Conservation (phyloP, 1,140 invertebrate species). For the Achroia grisella region DNA sequence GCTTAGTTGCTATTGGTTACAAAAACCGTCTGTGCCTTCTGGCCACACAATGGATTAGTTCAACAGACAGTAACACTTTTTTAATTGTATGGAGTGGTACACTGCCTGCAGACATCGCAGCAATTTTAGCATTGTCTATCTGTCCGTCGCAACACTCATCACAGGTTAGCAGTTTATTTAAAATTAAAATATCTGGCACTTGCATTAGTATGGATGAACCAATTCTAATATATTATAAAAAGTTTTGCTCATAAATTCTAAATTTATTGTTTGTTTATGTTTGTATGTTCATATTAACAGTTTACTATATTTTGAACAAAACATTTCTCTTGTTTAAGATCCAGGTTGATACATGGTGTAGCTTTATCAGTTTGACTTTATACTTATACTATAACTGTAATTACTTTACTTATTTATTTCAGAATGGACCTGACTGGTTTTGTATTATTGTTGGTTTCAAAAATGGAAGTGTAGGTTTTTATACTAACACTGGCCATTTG, state of each 20-base stretch:
- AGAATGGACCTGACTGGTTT: slow-evolving; percentile 92
- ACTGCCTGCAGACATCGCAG: slow-evolving; percentile 67
- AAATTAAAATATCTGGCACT: slow-evolving; percentile 52
- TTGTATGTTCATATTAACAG: too few species aligned
- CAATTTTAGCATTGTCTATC: slow-evolving; percentile 65
- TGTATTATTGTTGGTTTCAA: slow-evolving; percentile 91
- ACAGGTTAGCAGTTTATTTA: slow-evolving; percentile 70
- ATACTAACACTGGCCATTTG: slow-evolving; percentile 89
- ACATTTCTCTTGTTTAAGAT: too few species aligned
- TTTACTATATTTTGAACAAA: too few species aligned
- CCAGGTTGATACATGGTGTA: too few species aligned
- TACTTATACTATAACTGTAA: too few species aligned
- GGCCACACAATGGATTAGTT: slow-evolving; percentile 78
- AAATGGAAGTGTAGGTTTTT: slow-evolving; percentile 90
- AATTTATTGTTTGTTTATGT: too few species aligned
- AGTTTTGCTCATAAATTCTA: slow-evolving; percentile 54
- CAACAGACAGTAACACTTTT: slow-evolving; percentile 67
- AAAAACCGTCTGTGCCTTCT: slow-evolving; percentile 79
- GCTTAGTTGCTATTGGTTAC: slow-evolving; percentile 81
- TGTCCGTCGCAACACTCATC: slow-evolving; percentile 78
- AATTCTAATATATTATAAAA: too few species aligned
- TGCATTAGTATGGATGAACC: slow-evolving; percentile 25
- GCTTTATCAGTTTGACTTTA: too few species aligned
- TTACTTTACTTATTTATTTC: slow-evolving; percentile 16
- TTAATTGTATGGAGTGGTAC: slow-evolving; percentile 73